phyloP scores from a whole-genome alignment of 2,888 invertebrate species.

The Silvanus unidentatus region DNA sequence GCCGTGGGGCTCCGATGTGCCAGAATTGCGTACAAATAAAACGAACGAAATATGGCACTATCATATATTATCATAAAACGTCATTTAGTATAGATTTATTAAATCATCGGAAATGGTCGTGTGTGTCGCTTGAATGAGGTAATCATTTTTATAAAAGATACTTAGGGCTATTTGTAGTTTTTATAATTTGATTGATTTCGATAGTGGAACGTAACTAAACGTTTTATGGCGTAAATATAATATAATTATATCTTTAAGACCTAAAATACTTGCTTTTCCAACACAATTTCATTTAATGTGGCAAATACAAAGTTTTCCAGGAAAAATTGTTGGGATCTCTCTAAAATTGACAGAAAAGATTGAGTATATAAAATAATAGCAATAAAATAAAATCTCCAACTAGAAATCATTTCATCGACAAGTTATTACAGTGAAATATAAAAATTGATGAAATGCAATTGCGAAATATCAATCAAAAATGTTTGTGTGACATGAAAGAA shows the following conservation, averaged over 20 bases:
- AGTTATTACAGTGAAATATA: neutral
- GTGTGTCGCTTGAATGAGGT: constrained; percentile 43
- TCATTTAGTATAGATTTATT: constrained; percentile 46
- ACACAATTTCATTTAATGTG: too few species aligned
- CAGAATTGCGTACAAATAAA: constrained; percentile 21
- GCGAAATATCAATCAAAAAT: constrained; percentile 15
- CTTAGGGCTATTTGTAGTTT: constrained; percentile 30
- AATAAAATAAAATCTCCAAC: too few species aligned
- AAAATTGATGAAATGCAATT: constrained; percentile 6
- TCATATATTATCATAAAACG: constrained; percentile 47
- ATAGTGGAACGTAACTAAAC: neutral
- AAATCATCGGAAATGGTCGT: constrained; percentile 42
- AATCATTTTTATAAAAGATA: constrained; percentile 41
- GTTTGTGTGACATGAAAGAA: constrained; percentile 9
- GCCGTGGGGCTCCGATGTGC: neutral
- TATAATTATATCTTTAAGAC: too few species aligned
- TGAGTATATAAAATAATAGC: too few species aligned
- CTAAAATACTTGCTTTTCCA: too few species aligned
- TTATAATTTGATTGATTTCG: constrained; percentile 30
- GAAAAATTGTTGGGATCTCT: too few species aligned
- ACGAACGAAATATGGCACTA: constrained; percentile 37
- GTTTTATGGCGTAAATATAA: too few species aligned
- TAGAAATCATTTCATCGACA: too few species aligned
- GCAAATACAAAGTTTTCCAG: too few species aligned
- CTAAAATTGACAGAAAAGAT: too few species aligned